Base-by-base conservation (phyloP, 2,888 invertebrate species). In the Andrena flavipes region DNA sequence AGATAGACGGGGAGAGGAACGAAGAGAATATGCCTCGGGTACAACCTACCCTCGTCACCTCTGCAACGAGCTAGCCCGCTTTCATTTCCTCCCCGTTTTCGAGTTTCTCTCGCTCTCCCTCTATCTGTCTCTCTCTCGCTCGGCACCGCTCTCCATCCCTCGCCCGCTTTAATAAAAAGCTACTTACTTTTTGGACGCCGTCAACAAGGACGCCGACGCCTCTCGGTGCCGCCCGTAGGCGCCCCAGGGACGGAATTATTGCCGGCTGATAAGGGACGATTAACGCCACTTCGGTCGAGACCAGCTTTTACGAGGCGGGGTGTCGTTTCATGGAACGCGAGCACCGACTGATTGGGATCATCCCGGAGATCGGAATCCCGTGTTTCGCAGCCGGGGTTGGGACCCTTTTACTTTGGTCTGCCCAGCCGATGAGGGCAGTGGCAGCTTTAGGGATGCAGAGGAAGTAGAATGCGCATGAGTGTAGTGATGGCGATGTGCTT, bases 21-120 rank as follows among this genome's bases (percentile, higher is more conserved):
- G 48, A 59, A 70, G 42, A 75, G 23, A 76, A 42, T 42, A 71
- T 71, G 70, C 42, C 67, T 56, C 80, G 60, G 81, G 80, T 74
- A 78, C 82, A 74, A 87, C 87, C 89, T 86, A 89, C 91, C 91
- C 91, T 91, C 87, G 89, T 92, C 91, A 91, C 91, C 92, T 92
- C 88, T 76, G 84, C 87, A 85, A 85, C 88, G 87, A 89, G 89
- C 85, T 84, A 80, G 75, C 72, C 80, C 86, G 86, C 89, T 90
- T 87, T 89, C 88, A 89, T 90, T 86, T 82, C 74, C 75, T 77
- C 71, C 63, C 68, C 68, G 70, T 63, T 82, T 76, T 75, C 73
- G 49, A 54, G 29, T 29, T 42, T 67, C 56, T 49, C 20, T 54
- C 26, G 6, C 63, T 64, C 48, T 33, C 35, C 54, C 33, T 51